Percentiles rank a stretch among this genome's conserved stretches.
These are phyloP conservation scores for Aromia moschata DNA, from an alignment of 2,888 invertebrate species.

Conservation along the genomic window DNA sequence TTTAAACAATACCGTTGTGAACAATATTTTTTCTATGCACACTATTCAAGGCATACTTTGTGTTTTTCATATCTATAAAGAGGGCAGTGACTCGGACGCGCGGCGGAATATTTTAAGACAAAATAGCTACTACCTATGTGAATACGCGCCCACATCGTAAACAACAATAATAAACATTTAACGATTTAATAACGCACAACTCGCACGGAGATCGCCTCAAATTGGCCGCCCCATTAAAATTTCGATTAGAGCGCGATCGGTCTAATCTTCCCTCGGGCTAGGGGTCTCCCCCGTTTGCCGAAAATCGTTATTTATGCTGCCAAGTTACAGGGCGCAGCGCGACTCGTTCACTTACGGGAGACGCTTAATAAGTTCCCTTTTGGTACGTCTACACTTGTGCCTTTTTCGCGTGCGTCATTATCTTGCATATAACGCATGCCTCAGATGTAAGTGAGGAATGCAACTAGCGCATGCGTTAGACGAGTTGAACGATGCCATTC, in stretches of 20 bases:
- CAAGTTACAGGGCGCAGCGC: slow-evolving; percentile 7
- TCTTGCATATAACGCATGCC: no score
- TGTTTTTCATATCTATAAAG: slow-evolving; percentile 14
- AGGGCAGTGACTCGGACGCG: slow-evolving; percentile 15
- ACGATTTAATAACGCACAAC: slow-evolving; percentile 38
- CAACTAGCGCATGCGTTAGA: no score
- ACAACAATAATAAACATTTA: slow-evolving; percentile 39
- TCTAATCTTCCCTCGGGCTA: slow-evolving; percentile 18
- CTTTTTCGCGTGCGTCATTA: no score
- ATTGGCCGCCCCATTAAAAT: slow-evolving; percentile 25
- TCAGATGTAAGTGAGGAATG: no score
- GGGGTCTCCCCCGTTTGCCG: not conserved
- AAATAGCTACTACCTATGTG: slow-evolving; percentile 26
- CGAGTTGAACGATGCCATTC: no score
- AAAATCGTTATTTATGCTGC: slow-evolving; percentile 6
- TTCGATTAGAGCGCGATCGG: slow-evolving; percentile 29
- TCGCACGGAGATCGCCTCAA: slow-evolving; percentile 18
- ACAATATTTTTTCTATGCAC: no score
- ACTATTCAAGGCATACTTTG: no score
- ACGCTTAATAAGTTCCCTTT: no score
- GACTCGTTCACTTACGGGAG: no score
- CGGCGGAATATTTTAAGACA: slow-evolving; percentile 22
- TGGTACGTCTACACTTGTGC: no score
- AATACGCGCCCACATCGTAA: slow-evolving; percentile 32
- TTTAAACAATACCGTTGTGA: no score